Evolutionary conservation across 1,140 invertebrate species (phyloP), one percentile per base, ranked within the genome.

Genomic region (Eumeta japonica): DNA sequence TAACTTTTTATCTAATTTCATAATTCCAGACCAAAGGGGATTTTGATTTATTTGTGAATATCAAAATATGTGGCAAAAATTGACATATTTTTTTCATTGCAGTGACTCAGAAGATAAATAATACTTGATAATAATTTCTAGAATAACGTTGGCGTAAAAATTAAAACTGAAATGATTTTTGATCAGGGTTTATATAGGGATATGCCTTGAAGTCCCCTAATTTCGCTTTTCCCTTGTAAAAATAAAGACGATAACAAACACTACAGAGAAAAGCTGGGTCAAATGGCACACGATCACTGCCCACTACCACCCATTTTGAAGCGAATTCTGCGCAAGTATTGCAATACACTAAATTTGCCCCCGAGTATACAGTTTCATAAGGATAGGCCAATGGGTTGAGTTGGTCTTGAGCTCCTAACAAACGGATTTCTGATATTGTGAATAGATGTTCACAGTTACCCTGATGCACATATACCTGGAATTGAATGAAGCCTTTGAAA

Each of bases 371-470:
- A 0, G 57, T 58, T 37, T 81, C 61, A 36, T 60, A 60, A 2
- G 85, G 86, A 68, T 83, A 85, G 18, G 52, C 43, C 10, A 52
- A 34, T 5, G 58, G 31, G 10, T 52, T 39, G 13, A 80, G 54
- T 29, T 72, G 63, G 54, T 85, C 83, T 14, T 46, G 45, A 0
- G 55, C 36, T 34, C 67, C 58, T 14, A 85, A 30, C 0, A 87
- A 62, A 35, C 83, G 83, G 7, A 77, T 76, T 62, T 92, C 86
- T 7, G 81, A 84, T 48, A 94, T 86, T 1, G 85, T 75, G 51
- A 94, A 80, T 1, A 93, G 54, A 67, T 95, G 92, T 63, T 94
- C 90, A 72, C 92, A 94, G 50, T 84, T 81, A n/a, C 90, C 91
- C 63, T 92, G 88, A 72, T 93, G 90, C 17, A 87, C 75, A 72